Evolutionary conservation across 2,888 invertebrate species (phyloP), one percentile per base, ranked within the genome.

Genomic region (Psylliodes chrysocephalus): DNA sequence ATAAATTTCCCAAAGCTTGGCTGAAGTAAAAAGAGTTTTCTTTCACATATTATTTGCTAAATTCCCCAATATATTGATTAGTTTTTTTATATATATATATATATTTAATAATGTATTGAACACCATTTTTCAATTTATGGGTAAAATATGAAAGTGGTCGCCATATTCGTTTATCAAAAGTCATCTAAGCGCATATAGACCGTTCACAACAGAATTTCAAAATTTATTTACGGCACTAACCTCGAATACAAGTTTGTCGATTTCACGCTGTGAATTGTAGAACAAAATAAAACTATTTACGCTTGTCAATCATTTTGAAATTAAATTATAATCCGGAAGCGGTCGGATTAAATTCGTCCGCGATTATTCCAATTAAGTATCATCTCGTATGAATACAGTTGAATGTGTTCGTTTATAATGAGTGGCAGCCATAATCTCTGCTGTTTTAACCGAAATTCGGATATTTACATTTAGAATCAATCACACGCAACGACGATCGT

Each of bases 281-380:
- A 49, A 49, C 49, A 38, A 62, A 62, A 62, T 56, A 42, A 56
- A 55, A 62, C 62, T 60, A 64, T 63, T 59, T 53, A 33, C 60
- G 60, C 49, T 60, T 60, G 60, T 55, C 64, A 64, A 55, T 64
- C 60, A 64, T 40, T 8, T 18, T 10, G 22, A 51, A 60, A 64
- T 64, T 57, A 28, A 64, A 64, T 64, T 55, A 64, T 60, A 60
- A 64, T 64, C 56, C 56, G 44, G 40, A 56, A 40, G 51, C 62
- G 49, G 51, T 51, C 30, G 62, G 56, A 62, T 62, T 62, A 56
- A 62, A 62, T 51, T 51, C 56, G 25, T 25, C 44, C 44, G 17
- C 51, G 62, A 62, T 62, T 62, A 56, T 62, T 62, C 44, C 62
- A 62, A 56, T 62, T 62, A 51, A 62, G 44, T 56, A 56, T 56